These are phyloP conservation scores for Diploscapter pachys DNA, from an alignment of 1,140 invertebrate species.

Conservation along the genomic window DNA sequence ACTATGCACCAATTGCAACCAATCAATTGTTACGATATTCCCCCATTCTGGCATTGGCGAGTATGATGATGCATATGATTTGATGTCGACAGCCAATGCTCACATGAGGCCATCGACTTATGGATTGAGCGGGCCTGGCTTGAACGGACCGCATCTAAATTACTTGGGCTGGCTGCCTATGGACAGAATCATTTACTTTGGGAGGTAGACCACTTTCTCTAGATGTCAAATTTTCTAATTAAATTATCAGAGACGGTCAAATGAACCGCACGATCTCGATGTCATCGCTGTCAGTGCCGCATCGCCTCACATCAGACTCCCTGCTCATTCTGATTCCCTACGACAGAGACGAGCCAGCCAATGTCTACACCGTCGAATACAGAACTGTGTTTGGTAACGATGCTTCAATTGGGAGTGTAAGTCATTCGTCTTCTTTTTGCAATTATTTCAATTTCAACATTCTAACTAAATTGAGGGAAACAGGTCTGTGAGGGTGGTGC, in stretches of 20 bases:
- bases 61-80: conserved; percentile 55
- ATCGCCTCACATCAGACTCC: conserved; percentile 49
- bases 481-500: too few species aligned
- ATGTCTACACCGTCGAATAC: conserved; percentile 52
- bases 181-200: conserved; percentile 55
- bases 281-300: conserved; percentile 51
- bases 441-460: too few species aligned
- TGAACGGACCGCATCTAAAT: conserved; percentile 55
- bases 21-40: conserved; percentile 41
- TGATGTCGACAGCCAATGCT: conserved; percentile 58
- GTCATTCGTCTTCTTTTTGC: not conserved
- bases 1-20: not conserved
- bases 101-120: conserved; percentile 53
- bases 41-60: conserved; percentile 53
- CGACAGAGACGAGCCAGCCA: conserved; percentile 46
- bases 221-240: too few species aligned
- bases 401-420: conserved; percentile 43
- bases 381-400: conserved; percentile 47
- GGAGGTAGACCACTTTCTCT: conserved; percentile 10
- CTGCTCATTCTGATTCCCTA: conserved; percentile 54
- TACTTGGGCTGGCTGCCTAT: conserved; percentile 57
- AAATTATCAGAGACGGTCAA: conserved; percentile 40
- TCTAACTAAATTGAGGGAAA: too few species aligned
- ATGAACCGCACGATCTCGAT: conserved; percentile 54
- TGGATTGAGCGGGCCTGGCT: conserved; percentile 52